Base-by-base conservation (phyloP, 1,140 invertebrate genomes). In the Lordiphosa clarofinis region DNA sequence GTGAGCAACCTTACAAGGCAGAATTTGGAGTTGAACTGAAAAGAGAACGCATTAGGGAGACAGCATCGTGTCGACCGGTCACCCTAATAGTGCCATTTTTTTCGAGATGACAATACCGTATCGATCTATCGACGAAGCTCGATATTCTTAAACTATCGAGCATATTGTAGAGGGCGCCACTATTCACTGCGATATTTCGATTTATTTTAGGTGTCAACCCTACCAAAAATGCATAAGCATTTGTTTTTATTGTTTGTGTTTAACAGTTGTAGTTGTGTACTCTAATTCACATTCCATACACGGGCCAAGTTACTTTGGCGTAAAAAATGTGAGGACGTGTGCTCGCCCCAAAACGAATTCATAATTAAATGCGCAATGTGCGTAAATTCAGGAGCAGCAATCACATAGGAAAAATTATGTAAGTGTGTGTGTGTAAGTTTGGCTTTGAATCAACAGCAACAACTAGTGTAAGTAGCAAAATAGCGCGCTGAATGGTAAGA, bases 241-340 rank as follows among this genome's bases (percentile, higher is more conserved):
- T 79, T 78, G 63, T 78, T 81, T 81, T 75, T 81, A 82, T 71
- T 81, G 64, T 70, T 79, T 67, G 61, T 53, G 40, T 66, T 65
- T 9, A 46, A 24, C 39, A 7, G 38, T 64, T 35, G 19, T 33
- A 70, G 39, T 60, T 58, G 56, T 44, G 61, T 59, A 53, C 35
- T 57, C 50, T 46, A 47, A 63, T 60, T 53, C 6, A 60, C 57
- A 57, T 72, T 64, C 28, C 58, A 50, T 43, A 6, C 36, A 9
- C 33, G 8, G 36, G 21, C 36, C 11, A 24, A 13, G 48, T 38
- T 36, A 39, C 12, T 19, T 50, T 12, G 21, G 21, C 9, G 11
- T 36, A 39, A 36, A 49, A 58, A 43, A 36, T 68, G 56, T 49
- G 56, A 64, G 24, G 15, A 56, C 52, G 56, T 21, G 43, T 42